Percentiles rank a stretch among this genome's conserved stretches.
Evolutionary conservation across 2,113 vertebrate genomes (phyloP).

Genomic region (Chascanopsetta lugubris): DNA sequence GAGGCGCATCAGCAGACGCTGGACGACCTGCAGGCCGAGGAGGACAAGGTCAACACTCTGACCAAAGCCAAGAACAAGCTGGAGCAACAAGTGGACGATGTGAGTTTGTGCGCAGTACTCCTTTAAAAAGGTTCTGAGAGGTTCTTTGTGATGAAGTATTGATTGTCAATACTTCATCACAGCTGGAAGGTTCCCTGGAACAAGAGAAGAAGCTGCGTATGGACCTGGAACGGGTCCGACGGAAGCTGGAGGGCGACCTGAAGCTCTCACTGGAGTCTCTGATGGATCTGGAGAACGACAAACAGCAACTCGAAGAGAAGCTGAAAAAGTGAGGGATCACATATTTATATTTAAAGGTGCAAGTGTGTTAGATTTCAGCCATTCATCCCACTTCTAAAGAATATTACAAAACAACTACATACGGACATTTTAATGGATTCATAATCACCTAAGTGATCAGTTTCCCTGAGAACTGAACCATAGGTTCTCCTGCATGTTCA

Average conservation of each 20-base stretch:
- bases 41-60: constrained; percentile 91
- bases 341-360: background rate
- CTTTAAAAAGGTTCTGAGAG: background rate
- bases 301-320: constrained; percentile 92
- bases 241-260: constrained; percentile 94
- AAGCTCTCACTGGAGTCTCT: constrained; percentile 90
- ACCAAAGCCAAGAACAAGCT: constrained; percentile 91
- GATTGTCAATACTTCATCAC: constrained; percentile 17
- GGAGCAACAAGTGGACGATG: constrained; percentile 95
- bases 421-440: too few relatives aligned
- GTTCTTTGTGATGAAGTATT: background rate
- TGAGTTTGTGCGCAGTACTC: constrained; percentile 75
- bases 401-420: too few relatives aligned
- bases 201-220: constrained; percentile 95
- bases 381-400: too few relatives aligned
- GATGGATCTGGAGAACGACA: constrained; percentile 92
- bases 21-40: constrained; percentile 92
- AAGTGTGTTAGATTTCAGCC: too few relatives aligned
- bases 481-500: too few relatives aligned
- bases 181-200: constrained; percentile 94
- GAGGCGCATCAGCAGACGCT: constrained; percentile 92
- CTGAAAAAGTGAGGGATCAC: constrained; percentile 86
- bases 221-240: constrained; percentile 90
- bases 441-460: too few relatives aligned
- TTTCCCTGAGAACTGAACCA: too few relatives aligned